These are phyloP conservation scores for Xenops minutus DNA, from an alignment of 2,797 vertebrate genomes.

Conservation along the genomic window DNA sequence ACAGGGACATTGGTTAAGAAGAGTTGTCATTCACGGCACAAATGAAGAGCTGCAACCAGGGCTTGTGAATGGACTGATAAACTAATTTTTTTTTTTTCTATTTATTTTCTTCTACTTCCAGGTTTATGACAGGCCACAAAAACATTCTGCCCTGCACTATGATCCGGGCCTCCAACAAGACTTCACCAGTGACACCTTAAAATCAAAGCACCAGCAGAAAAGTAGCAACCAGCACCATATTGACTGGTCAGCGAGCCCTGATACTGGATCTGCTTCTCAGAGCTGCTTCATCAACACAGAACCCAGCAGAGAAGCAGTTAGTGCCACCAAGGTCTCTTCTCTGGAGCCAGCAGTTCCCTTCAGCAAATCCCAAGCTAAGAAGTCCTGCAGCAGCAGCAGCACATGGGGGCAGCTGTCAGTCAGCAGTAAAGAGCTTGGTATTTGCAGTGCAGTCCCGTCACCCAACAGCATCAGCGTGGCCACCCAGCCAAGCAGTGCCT, in stretches of 20 bases:
- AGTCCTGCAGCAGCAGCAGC: slow-evolving; percentile 68
- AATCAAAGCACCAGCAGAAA: slow-evolving; percentile 94
- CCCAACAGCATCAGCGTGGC: slow-evolving; percentile 52
- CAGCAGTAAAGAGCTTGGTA: slow-evolving; percentile 69
- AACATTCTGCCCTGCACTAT: slow-evolving; percentile 85
- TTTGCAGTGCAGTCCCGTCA: slow-evolving; percentile 61
- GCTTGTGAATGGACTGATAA: neutral
- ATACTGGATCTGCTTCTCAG: slow-evolving; percentile 78
- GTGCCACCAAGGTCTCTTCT: slow-evolving; percentile 79
- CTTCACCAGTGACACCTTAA: slow-evolving; percentile 91
- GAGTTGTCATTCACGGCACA: neutral
- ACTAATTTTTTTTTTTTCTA: neutral
- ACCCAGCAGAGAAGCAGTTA: slow-evolving; percentile 79
- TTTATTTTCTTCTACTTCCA: slow-evolving; percentile 67
- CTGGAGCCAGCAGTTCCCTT: slow-evolving; percentile 81
- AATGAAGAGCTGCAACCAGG: neutral
- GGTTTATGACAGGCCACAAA: slow-evolving; percentile 91
- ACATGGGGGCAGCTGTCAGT: slow-evolving; percentile 76
- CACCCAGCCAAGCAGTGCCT: slow-evolving; percentile 50
- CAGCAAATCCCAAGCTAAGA: slow-evolving; percentile 81
- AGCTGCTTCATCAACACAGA: slow-evolving; percentile 82
- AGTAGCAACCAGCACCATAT: slow-evolving; percentile 84
- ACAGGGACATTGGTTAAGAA: neutral
- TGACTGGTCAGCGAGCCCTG: slow-evolving; percentile 85
- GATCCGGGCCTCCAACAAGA: slow-evolving; percentile 85